Base-by-base conservation (phyloP, 1,140 invertebrate species). In the Dendroctonus valens region DNA sequence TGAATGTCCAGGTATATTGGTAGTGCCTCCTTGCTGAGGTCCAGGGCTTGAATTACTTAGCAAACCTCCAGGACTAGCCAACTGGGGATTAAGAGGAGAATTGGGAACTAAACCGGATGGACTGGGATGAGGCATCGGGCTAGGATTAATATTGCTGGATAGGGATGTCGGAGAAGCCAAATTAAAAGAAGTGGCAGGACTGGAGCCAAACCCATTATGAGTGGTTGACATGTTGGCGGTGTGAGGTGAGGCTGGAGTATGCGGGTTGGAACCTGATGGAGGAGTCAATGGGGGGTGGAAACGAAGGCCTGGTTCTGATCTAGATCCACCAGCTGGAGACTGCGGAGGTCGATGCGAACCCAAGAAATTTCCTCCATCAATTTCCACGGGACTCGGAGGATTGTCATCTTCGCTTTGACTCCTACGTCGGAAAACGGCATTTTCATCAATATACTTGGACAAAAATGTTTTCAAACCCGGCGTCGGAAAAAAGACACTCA, bases 391-490 rank as follows among this genome's bases (percentile, higher is more conserved):
- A 3, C 94, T 97, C 0, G 94, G 92, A 8, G 95, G 95, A 82
- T 97, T 97, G 73, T 97, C 95, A 76, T 98, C 96, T 78, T 97
- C 95, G 11, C 92, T 93, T 66, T 96, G 88, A 5, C 91, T 93
- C 58, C 91, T 83, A 2, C 94, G 79, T 46, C 92, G 81, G 77
- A 89, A 87, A 41, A 91, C 84, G 0, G 91, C 90, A 60, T 86
- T 91, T 74, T 97, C 94, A 72, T 96, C 94, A 7, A 96, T 93
- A 76, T 96, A 97, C 79, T 96, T 92, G 5, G 91, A 94, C 6
- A 98, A 79, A 79, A 98, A 97, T 0, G 91, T 86, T 84, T 96
- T 97, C 0, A 98, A 81, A 0, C 92, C 91, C 72, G 92, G 93
- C 5, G 93, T 96, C 0, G 95, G 94, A 2, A 87, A 91, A 70